Base-by-base conservation (phyloP, 2,888 invertebrate species). In the Sminthurides aquaticus region DNA sequence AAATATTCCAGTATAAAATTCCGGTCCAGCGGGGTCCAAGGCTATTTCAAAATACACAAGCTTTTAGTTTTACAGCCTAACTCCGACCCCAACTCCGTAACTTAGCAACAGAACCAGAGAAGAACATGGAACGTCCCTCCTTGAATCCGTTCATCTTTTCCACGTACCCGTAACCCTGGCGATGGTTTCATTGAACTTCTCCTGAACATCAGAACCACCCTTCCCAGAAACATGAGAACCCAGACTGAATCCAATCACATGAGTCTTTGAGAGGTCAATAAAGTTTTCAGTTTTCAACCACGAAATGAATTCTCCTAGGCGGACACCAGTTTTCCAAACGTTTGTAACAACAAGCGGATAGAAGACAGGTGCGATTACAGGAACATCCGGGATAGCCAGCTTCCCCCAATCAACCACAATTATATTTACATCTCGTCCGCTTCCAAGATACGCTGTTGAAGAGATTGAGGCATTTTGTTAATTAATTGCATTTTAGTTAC, bases 1-100 rank as follows among this genome's bases (percentile, higher is more conserved):
- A 24, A 64, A 57, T 15, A 64, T n/a, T 1, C 64, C 64, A 11
- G 64, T 64, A 20, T 64, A 64, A 26, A 64, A 64, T 54, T 64
- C 64, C 8, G 64, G 64, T 28, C 64, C 64, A 5, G 64, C 64
- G 2, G 64, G 64, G 27, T 64, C 64, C 1, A 64, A 29, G 1
- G 64, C 64, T 62, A 43, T 34, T 34, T 34, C n/a, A n/a, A n/a
- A 34, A 34, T 34, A 15, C 43, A 34, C 5, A 11, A 15, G 43
- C 5, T 34, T 34, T 34, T 5, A 34, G 5, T 34, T 11, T 11
- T 34, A 34, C 5, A 5, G 15, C 52, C 52, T 5, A 11, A 34
- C 5, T 34, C 43, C 8, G 43, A 11, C 43, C 15, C 5, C 43
- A 34, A 34, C 43, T 34, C 43, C 15, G 43, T 5, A 34, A 34